Base-by-base conservation (phyloP, 2,113 vertebrate species). In the Etheostoma spectabile region DNA sequence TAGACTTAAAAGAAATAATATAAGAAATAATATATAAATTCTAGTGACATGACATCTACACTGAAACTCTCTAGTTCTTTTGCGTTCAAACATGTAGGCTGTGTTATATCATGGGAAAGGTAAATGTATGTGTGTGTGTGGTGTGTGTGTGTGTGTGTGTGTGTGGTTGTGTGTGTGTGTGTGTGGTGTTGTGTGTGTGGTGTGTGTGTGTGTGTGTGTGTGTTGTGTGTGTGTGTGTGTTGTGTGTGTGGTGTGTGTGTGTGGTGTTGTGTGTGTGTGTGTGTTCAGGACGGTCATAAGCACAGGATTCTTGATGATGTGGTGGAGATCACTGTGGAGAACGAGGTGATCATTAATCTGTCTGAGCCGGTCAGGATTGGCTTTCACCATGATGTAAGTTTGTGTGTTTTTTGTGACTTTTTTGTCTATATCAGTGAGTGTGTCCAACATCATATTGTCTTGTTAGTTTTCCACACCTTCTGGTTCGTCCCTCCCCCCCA, bases 301-400 rank as follows among this genome's bases (percentile, higher is more conserved):
- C 5, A 1, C n/a, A 18, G 2, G 51, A 18, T 93, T 48, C 86
- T 94, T 2, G 46, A 61, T 1, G 80, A 89, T n/a, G 91, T 95
- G 62, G 93, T 95, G 42, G 93, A 79, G 71, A 94, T 95, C 79
- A 89, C 85, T 1, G 83, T 95, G 56, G 91, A 91, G 79, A 94
- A 94, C 10, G 89, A 93, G 52, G n/a, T 92, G 65, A 92, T 95
- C 73, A 0, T 4, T 5, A 6, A 92, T 76, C 87, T 95, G 19
- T 0, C 69, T 2, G 89, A 95, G 55, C 93, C 93, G 16, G 74
- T 95, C 51, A 93, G 1, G 79, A 94, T 95, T 18, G 59, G 1
- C 51, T 95, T 95, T 70, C 65, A 87, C 49, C 94, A 95, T 15
- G 18, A 69, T 3, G 93, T 95, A 85, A 81, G 93, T 91, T 35